phyloP scores from a whole-genome alignment of 2,113 vertebrate genomes.

The rat (Rattus norvegicus) region DNA sequence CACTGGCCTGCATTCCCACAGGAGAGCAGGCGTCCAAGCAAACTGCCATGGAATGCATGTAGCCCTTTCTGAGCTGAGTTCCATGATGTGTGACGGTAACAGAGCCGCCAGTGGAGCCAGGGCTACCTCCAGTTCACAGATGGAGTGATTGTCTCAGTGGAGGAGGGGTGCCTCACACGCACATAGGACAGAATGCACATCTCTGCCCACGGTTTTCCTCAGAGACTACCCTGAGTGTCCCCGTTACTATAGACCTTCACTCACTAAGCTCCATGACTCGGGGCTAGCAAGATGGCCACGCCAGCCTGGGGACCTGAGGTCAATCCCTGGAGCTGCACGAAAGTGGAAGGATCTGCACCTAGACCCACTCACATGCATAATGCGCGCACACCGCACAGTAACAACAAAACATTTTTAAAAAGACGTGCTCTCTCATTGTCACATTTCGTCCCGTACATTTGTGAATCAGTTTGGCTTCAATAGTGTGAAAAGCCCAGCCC shows the following conservation, averaged over 20 bases:
- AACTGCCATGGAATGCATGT: slow-evolving; percentile 29
- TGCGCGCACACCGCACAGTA: neutral
- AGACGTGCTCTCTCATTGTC: slow-evolving; percentile 72
- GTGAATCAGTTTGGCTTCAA: slow-evolving; percentile 84
- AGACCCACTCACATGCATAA: neutral
- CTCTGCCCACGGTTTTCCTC: slow-evolving; percentile 51
- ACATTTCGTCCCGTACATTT: slow-evolving; percentile 75
- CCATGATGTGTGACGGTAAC: slow-evolving; percentile 38
- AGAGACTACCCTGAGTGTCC: slow-evolving; percentile 57
- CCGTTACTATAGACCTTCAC: slow-evolving; percentile 73
- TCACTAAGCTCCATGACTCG: slow-evolving; percentile 51
- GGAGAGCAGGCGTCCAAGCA: neutral
- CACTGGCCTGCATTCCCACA: slow-evolving; percentile 50
- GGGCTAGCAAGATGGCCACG: neutral
- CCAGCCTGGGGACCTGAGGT: neutral
- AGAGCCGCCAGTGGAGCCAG: slow-evolving; percentile 59
- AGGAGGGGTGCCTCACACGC: neutral
- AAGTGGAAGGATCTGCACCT: neutral
- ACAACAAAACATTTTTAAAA: neutral
- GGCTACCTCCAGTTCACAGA: slow-evolving; percentile 82
- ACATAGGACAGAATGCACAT: slow-evolving; percentile 41
- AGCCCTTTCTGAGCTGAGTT: slow-evolving; percentile 49
- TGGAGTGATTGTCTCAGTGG: slow-evolving; percentile 66
- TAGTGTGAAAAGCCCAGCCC: slow-evolving; percentile 78
- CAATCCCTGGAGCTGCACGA: neutral